A percentile compares a stretch with the other conserved stretches of the same genome.
Conservation (phyloP, 2,888 invertebrate genomes). For the Philopedon plagiatum region DNA sequence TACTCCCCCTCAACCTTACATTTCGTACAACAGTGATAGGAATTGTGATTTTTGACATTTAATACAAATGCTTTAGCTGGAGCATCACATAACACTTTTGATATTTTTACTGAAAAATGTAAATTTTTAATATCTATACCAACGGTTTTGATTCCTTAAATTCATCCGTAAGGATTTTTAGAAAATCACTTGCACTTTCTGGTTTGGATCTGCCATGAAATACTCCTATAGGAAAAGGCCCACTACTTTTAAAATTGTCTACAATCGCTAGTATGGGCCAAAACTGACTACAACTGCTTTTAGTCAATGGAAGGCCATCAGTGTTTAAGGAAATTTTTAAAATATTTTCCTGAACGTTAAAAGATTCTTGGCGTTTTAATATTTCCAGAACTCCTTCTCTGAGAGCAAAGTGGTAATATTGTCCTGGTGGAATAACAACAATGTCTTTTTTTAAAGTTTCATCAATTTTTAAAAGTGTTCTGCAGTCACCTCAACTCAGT, state of each 20-base stretch:
- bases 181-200: slow-evolving; percentile 45
- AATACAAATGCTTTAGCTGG: slow-evolving; percentile 23
- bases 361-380: neutral
- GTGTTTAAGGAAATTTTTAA: slow-evolving; percentile 36
- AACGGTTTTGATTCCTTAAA: slow-evolving; percentile 33
- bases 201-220: slow-evolving; percentile 51
- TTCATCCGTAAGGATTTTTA: slow-evolving; percentile 50
- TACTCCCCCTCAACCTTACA: slow-evolving; percentile 46
- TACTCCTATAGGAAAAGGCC: slow-evolving; percentile 36
- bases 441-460: slow-evolving; percentile 6
- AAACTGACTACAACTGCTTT: slow-evolving; percentile 19
- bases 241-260: neutral
- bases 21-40: slow-evolving; percentile 49
- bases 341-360: neutral
- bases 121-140: slow-evolving; percentile 26
- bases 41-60: slow-evolving; percentile 14
- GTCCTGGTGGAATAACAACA: neutral
- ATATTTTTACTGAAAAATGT: neutral
- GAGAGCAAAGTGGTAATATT: slow-evolving; percentile 25
- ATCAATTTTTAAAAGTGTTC: neutral
- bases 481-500: neutral
- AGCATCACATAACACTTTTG: slow-evolving; percentile 20
- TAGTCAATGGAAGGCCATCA: slow-evolving; percentile 51
- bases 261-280: slow-evolving; percentile 52
- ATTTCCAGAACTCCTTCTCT: slow-evolving; percentile 12